A percentile compares a stretch with the other conserved stretches of the same genome.
phyloP scores from a whole-genome alignment of 92 coral and sea anemone genomes.

The Zoanthus sociatus region DNA sequence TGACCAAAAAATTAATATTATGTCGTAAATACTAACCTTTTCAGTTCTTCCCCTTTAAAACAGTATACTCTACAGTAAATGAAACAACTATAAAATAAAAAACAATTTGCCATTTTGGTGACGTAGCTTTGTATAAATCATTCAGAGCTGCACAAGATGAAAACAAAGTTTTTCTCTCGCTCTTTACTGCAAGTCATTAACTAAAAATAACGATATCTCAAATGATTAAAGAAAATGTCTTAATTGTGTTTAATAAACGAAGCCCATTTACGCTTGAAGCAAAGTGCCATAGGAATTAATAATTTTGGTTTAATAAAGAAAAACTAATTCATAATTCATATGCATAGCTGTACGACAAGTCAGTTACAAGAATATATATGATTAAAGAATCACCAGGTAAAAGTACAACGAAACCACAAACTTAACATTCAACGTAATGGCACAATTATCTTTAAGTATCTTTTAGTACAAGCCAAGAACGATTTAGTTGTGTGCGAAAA shows the following conservation, averaged over 20 bases:
- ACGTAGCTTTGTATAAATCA: not conserved
- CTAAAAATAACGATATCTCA: not conserved
- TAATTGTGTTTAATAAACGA: constrained; percentile 16
- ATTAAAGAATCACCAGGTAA: constrained; percentile 16
- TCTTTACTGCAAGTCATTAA: constrained; percentile 15
- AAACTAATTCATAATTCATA: constrained; percentile 32
- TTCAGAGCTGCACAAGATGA: constrained; percentile 5
- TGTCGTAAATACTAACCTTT: not conserved
- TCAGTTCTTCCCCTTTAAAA: not conserved
- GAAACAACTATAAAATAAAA: not conserved
- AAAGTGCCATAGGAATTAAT: constrained; percentile 30
- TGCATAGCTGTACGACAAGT: constrained; percentile 15
- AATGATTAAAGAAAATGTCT: not conserved
- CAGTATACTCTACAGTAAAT: not conserved
- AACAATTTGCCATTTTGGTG: not conserved
- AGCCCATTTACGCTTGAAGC: constrained; percentile 14
- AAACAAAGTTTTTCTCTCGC: constrained; percentile 14
- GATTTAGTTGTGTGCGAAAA: not conserved
- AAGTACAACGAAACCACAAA: constrained; percentile 38
- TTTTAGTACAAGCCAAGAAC: not conserved
- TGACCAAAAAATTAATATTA: not conserved
- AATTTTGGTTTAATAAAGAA: constrained; percentile 14
- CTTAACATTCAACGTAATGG: constrained; percentile 3
- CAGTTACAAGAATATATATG: constrained; percentile 25
- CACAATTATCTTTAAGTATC: constrained; percentile 2